Base-by-base conservation (phyloP, 2,797 vertebrate genomes). In the Chloroceryle inda region DNA sequence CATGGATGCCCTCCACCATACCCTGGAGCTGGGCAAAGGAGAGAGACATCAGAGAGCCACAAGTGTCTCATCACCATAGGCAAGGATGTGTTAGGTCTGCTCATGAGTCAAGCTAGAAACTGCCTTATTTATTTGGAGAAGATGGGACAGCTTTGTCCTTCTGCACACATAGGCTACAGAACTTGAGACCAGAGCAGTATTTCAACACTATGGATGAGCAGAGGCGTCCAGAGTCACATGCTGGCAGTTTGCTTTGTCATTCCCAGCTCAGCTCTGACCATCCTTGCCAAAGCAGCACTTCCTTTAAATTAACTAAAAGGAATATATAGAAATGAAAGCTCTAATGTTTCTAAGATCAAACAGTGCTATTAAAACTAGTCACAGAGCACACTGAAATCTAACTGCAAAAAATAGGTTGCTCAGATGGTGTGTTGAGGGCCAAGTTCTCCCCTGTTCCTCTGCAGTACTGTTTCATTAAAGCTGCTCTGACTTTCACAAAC, bases 101-200 rank as follows among this genome's bases (percentile, higher is more conserved):
- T 44, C 17, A 85, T 8, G 2, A 84, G 24, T 7, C 63, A 29
- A 69, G 56, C 38, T 80, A 61, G 33, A 74, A 88, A 45, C 13
- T 53, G 29, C 27, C 13, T 55, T 52, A 58, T 38, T 69, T 87
- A 87, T 62, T n/a, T 84, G 55, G 15, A 80, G 40, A 80, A 45
- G 22, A 59, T 6, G 4, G 35, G 26, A 76, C 27, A 55, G 40
- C 14, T 74, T 77, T 10, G 4, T 35, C 42, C 35, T 52, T 77
- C 23, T 13, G 26, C 13, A 21, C 1, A 0, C 1, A 3, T 33
- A 73, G 33, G 45, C 35, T 63, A 37, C 13, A 74, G 11, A 38
- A 55, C 44, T 80, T 67, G 29, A 74, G 44, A 63, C 1, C 63
- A 12, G 38, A 80, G 69, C 13, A 42, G 22, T 22, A 67, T 63